Percentiles rank a stretch among this genome's conserved stretches.
Evolutionary conservation across 2,113 vertebrate species (phyloP).

Genomic region (Haemorhous mexicanus): DNA sequence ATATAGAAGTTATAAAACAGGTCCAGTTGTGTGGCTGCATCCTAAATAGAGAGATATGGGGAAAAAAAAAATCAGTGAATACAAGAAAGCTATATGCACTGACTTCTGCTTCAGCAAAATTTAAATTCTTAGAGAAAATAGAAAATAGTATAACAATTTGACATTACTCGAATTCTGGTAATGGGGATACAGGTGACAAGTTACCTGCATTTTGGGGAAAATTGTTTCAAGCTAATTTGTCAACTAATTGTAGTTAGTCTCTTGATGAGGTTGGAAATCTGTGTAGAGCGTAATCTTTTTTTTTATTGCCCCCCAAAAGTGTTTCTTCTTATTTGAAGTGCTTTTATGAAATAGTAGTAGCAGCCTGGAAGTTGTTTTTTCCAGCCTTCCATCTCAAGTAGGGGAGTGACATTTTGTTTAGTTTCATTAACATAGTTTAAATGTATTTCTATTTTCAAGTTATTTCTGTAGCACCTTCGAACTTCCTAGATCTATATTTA

Average conservation of each 20-base stretch:
- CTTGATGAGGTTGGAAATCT: not conserved
- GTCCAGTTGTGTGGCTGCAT: not conserved
- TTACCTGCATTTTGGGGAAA: not conserved
- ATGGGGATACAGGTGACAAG: not conserved
- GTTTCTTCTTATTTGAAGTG: not conserved
- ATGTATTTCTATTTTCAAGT: not conserved
- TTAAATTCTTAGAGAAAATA: not conserved
- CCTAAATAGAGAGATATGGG: not conserved
- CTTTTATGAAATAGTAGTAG: not conserved
- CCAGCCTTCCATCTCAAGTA: not conserved
- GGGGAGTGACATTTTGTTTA: not conserved
- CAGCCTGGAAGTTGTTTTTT: not conserved
- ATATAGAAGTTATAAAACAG: not conserved
- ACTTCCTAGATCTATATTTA: not conserved
- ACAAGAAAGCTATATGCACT: not conserved
- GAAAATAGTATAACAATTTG: not conserved
- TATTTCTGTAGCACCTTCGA: not conserved
- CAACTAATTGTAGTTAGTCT: not conserved
- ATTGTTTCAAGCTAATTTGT: not conserved
- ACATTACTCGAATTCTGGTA: not conserved
- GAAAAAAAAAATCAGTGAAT: not conserved
- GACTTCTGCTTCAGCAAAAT: not conserved
- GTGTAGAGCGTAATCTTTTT: not conserved
- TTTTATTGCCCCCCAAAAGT: not conserved
- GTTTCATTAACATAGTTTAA: not conserved